phyloP scores from a whole-genome alignment of 2,888 invertebrate genomes.

The Spodoptera exigua region DNA sequence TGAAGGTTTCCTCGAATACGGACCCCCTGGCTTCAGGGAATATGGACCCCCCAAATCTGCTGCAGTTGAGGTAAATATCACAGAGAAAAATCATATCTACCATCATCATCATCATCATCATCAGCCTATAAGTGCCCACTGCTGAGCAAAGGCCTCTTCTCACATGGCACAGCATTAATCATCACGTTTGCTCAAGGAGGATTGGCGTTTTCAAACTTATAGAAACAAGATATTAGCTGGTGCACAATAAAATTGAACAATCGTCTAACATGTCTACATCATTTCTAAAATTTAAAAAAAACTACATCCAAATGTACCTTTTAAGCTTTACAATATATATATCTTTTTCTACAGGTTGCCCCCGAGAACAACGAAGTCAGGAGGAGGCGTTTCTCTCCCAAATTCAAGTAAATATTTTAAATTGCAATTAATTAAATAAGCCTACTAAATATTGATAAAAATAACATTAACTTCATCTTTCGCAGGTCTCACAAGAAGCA shows the following conservation, averaged over 20 bases:
- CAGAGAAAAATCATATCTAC: neutral
- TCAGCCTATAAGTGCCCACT: no score
- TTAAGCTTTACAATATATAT: neutral
- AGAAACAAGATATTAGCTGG: no score
- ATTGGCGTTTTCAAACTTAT: no score
- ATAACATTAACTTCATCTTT: neutral
- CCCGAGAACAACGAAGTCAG: constrained; percentile 75
- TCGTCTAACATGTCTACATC: no score
- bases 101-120: no score
- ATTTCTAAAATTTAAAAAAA: no score
- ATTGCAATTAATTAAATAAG: neutral
- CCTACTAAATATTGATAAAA: neutral
- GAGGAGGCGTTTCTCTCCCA: constrained; percentile 81
- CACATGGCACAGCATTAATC: no score
- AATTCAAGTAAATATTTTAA: constrained; percentile 72
- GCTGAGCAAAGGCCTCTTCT: no score
- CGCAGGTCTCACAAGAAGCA: constrained; percentile 39
- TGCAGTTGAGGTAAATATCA: constrained; percentile 59
- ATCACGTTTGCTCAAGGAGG: no score
- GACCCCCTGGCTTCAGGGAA: constrained; percentile 84
- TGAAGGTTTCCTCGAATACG: constrained; percentile 84
- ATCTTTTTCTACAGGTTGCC: constrained; percentile 40
- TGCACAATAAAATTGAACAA: no score
- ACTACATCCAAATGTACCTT: neutral
- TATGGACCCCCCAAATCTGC: constrained; percentile 80